Percentiles rank a stretch among this genome's conserved stretches.
Conservation (phyloP, 2,888 invertebrate genomes). For the Caenorhabditis uteleia region DNA sequence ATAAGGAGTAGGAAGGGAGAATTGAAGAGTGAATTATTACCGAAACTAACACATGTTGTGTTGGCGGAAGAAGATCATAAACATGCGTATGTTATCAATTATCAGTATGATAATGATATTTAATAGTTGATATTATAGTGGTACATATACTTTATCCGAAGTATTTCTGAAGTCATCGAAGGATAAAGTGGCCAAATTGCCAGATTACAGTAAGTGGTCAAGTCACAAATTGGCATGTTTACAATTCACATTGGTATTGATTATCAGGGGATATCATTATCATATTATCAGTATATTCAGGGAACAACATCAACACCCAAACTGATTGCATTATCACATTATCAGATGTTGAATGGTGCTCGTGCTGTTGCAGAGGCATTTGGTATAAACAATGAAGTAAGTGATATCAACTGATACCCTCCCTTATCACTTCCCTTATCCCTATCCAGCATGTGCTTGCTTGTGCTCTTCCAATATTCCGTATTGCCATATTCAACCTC, state of each 20-base stretch:
- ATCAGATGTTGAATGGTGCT: conserved; percentile 66
- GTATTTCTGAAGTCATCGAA: conserved; percentile 57
- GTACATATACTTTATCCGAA: conserved; percentile 64
- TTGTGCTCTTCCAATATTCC: conserved; percentile 67
- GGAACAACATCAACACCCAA: conserved; percentile 64
- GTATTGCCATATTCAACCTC: conserved; percentile 64
- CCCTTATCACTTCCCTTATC: too few species aligned
- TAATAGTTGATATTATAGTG: conserved; percentile 40
- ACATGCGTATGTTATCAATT: conserved; percentile 52
- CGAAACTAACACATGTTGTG: conserved; percentile 70
- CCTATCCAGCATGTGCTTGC: conserved; percentile 55
- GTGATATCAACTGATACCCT: too few species aligned
- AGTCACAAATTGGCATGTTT: conserved; percentile 61
- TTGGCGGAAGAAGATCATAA: conserved; percentile 69
- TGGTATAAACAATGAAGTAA: conserved; percentile 45
- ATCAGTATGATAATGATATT: not conserved
- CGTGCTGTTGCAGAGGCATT: conserved; percentile 60
- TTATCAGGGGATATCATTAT: too few species aligned
- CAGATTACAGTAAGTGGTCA: conserved; percentile 60
- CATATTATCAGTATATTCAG: too few species aligned
- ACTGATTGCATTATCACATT: conserved; percentile 63
- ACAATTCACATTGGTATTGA: conserved; percentile 60
- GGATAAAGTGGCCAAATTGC: conserved; percentile 57
- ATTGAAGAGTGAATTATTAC: conserved; percentile 66
- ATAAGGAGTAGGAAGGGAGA: conserved; percentile 46